Conservation (phyloP, 1,140 invertebrate species). For the Micrasema longulum region DNA sequence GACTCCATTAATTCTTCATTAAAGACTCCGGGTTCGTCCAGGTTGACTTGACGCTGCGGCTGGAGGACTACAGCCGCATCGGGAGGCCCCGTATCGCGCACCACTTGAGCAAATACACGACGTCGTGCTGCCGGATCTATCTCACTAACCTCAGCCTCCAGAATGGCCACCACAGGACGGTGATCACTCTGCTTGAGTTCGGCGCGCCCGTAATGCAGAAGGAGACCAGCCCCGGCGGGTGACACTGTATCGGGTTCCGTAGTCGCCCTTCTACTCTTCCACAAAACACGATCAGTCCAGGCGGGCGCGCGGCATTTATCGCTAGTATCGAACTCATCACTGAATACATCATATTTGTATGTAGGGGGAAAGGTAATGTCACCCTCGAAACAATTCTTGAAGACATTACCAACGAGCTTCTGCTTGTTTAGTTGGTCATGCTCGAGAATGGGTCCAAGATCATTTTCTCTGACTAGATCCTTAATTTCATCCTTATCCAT, state of each 20-base stretch:
- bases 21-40: conserved; percentile 68
- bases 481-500: conserved; percentile 96
- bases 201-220: conserved; percentile 90
- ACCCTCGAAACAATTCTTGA: conserved; percentile 94
- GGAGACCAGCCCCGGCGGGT: conserved; percentile 80
- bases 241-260: conserved; percentile 74
- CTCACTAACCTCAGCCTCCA: conserved; percentile 88
- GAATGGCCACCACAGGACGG: conserved; percentile 89
- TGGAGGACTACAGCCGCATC: conserved; percentile 94
- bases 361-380: conserved; percentile 94
- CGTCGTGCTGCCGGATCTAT: conserved; percentile 81
- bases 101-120: conserved; percentile 85
- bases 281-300: conserved; percentile 97
- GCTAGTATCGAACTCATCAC: conserved; percentile 99
- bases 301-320: conserved; percentile 97
- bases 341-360: conserved; percentile 99
- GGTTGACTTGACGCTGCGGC: conserved; percentile 62
- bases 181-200: conserved; percentile 99
- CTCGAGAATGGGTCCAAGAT: conserved; percentile 83
- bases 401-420: conserved; percentile 87
- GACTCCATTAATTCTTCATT: conserved; percentile 80
- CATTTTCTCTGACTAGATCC: conserved; percentile 81
- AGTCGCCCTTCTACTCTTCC: conserved; percentile 82
- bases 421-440: conserved; percentile 92
- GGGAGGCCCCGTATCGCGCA: conserved; percentile 90